A percentile compares a stretch with the other conserved stretches of the same genome.
phyloP scores from a whole-genome alignment of 1,140 invertebrate genomes.

The Drosophila ercepeae region DNA sequence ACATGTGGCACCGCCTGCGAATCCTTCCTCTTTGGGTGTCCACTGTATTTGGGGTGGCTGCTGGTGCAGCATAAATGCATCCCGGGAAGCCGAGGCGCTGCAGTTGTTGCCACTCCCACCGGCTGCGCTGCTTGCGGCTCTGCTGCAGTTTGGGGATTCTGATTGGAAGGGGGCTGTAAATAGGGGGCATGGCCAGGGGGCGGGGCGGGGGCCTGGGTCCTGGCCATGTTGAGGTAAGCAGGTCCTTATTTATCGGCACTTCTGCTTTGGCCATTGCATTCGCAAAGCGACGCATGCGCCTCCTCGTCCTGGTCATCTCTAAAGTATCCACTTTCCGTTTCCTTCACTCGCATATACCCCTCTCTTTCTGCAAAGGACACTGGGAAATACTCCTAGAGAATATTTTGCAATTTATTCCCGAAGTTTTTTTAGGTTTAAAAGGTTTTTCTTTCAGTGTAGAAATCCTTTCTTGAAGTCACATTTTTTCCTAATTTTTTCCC shows the following conservation, averaged over 20 bases:
- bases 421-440: no score
- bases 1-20: no score
- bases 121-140: constrained; percentile 27
- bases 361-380: not conserved
- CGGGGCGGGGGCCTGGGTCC: not conserved
- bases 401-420: no score
- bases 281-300: constrained; percentile 54
- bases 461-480: not conserved
- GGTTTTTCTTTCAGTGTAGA: not conserved
- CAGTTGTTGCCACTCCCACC: constrained; percentile 58
- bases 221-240: not conserved
- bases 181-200: not conserved
- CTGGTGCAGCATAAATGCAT: not conserved
- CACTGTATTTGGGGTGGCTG: no score
- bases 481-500: not conserved
- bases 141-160: constrained; percentile 28
- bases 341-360: not conserved
- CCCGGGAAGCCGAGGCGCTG: not conserved
- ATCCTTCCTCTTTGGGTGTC: not conserved
- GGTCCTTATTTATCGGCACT: constrained; percentile 34
- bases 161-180: not conserved
- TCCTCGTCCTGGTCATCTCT: constrained; percentile 22
- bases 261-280: constrained; percentile 57
- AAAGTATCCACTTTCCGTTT: not conserved
- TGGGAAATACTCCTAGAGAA: not conserved